Evolutionary conservation across 2,797 vertebrate genomes (phyloP), one percentile per base, ranked within the genome.

Genomic region (Rhabdophis nuchalis): DNA sequence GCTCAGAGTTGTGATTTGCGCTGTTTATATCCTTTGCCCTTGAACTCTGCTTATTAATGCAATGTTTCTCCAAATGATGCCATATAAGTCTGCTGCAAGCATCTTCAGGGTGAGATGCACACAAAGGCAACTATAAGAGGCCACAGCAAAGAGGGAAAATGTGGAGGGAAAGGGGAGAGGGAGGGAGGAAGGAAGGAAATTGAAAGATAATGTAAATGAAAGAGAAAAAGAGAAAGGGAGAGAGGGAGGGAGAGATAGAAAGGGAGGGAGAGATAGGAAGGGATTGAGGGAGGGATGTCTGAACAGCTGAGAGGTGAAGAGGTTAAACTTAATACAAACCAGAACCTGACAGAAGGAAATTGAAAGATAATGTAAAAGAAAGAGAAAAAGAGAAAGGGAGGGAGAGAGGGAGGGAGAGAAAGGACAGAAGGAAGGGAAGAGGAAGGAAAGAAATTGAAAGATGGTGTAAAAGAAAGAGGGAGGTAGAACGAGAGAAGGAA

Each of bases 41-140:
- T 98, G 98, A 98, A 98, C 97, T 97, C 97, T 97, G 97, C 97
- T 98, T 98, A 98, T 98, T 98, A 98, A 98, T 97, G 95, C 97
- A 98, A 97, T 98, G 97, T 97, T 97, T 98, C 97, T 98, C 97
- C 97, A 98, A 98, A 98, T 97, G 97, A 98, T 97, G 97, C 98
- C 96, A 95, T 97, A 97, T 98, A 97, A 98, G 97, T 98, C 98
- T 97, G 96, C 97, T 97, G 94, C 32, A 91, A 97, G 97, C 97
- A 96, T 97, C 97, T 97, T 97, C 96, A 92, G 93, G 56, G 95
- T 97, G 97, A 98, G 97, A 97, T 95, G 54, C 95, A 95, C 95
- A 90, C 96, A 97, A 85, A 97, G 97, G 61, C 96, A 96, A 96
- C 96, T 72, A 14, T 23, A 88, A 90, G 96, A 96, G 96, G 95